These are phyloP conservation scores for Eurystomus gularis DNA, from an alignment of 2,113 vertebrate species.

Conservation along the genomic window DNA sequence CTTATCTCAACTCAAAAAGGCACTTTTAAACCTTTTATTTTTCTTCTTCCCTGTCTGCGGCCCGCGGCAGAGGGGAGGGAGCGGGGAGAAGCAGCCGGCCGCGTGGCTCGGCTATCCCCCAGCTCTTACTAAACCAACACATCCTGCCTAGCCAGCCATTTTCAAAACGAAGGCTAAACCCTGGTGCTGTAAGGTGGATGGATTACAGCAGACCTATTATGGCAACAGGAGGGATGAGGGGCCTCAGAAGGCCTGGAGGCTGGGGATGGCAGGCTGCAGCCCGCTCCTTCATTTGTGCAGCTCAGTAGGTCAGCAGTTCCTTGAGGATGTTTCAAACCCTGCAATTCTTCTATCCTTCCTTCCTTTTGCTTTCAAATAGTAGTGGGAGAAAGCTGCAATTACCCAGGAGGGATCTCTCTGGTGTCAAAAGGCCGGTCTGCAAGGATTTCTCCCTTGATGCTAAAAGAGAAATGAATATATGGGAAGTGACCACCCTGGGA, in stretches of 20 bases:
- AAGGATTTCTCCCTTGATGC: not conserved
- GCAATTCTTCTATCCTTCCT: not conserved
- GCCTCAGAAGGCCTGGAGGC: not conserved
- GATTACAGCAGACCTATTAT: not conserved
- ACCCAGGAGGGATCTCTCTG: not conserved
- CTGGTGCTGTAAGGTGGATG: not conserved
- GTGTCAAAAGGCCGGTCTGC: not conserved
- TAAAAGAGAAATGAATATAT: not conserved
- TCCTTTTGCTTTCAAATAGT: not conserved
- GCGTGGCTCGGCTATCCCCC: too few relatives aligned
- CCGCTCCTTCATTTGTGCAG: not conserved
- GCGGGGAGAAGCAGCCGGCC: too few relatives aligned
- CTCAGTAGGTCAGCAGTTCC: not conserved
- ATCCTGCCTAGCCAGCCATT: not conserved
- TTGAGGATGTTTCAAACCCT: not conserved
- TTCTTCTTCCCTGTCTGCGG: too few relatives aligned
- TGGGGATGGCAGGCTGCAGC: not conserved
- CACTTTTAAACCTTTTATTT: too few relatives aligned
- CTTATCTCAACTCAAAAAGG: too few relatives aligned
- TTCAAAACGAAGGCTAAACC: not conserved
- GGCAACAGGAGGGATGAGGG: not conserved
- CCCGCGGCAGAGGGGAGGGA: too few relatives aligned
- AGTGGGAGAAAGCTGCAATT: not conserved
- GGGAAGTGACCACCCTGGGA: not conserved
- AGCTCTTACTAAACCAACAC: too few relatives aligned